phyloP scores from a whole-genome alignment of 1,140 invertebrate species.

The Zaprionus nigranus region DNA sequence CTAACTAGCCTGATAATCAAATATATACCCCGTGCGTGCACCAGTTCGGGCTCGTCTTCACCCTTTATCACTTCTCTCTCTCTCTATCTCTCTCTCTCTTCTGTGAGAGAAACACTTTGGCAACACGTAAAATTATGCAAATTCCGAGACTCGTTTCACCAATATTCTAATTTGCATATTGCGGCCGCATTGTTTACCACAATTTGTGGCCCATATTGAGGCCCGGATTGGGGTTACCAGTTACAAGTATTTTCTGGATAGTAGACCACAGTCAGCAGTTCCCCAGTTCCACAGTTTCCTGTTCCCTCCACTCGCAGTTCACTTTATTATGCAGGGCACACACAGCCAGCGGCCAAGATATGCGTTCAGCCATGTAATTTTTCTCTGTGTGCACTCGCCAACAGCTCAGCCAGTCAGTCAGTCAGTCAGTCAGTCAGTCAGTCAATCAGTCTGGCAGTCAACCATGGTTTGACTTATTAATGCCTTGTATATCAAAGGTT shows the following conservation, averaged over 20 bases:
- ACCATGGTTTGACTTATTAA: conserved; percentile 74
- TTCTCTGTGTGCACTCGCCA: conserved; percentile 40
- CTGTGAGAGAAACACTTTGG: conserved; percentile 32
- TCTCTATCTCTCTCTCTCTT: conserved; percentile 25
- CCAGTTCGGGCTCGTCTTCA: conserved; percentile 9
- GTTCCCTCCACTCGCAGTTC: neutral
- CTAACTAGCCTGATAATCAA: conserved; percentile 51
- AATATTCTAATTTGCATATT: conserved; percentile 77
- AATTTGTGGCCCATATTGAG: conserved; percentile 38
- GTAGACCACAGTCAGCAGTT: neutral
- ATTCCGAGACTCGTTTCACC: conserved; percentile 51
- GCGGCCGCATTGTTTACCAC: conserved; percentile 72
- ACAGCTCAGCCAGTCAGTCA: conserved; percentile 4
- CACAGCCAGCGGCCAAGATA: conserved; percentile 43
- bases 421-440: conserved; percentile 7
- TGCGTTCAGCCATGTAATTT: conserved; percentile 64
- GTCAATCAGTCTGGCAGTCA: conserved; percentile 25
- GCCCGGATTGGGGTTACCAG: conserved; percentile 3
- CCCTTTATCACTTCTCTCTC: conserved; percentile 24
- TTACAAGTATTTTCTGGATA: conserved; percentile 14
- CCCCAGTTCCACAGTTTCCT: neutral
- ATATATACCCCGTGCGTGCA: conserved; percentile 15
- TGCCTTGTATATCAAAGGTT: conserved; percentile 62
- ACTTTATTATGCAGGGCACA: conserved; percentile 72
- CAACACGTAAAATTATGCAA: conserved; percentile 67